These are phyloP conservation scores for Galbula dea DNA, from an alignment of 2,113 vertebrate species.

Conservation along the genomic window DNA sequence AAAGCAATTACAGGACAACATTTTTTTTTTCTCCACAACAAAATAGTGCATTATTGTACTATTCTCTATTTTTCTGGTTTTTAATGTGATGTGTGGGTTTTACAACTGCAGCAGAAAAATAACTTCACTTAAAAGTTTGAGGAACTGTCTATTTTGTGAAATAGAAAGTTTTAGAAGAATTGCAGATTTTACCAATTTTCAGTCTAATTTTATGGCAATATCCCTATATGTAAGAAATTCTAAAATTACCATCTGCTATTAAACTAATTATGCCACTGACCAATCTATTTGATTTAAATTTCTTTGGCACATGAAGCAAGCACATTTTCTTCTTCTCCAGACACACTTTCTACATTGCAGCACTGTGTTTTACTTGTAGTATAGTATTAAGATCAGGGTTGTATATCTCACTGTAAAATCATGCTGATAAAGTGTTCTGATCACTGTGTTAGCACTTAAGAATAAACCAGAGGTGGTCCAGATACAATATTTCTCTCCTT, in stretches of 20 bases:
- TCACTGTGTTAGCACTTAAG: background rate
- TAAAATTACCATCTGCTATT: slow-evolving; percentile 1
- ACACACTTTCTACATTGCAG: background rate
- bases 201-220: background rate
- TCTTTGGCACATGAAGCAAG: background rate
- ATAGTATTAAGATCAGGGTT: background rate
- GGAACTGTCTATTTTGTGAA: background rate
- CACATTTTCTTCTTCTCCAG: background rate
- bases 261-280: background rate
- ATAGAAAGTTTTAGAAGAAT: background rate
- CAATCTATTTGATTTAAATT: background rate
- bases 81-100: background rate
- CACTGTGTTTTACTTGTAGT: slow-evolving; percentile 26
- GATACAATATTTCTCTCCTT: background rate
- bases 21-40: background rate
- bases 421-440: background rate
- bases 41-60: background rate
- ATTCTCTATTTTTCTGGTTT: background rate
- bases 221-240: background rate
- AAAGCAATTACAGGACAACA: slow-evolving; percentile 8
- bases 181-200: background rate
- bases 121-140: background rate
- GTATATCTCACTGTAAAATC: background rate
- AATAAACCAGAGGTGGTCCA: background rate
- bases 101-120: slow-evolving; percentile 13